A percentile compares a stretch with the other conserved stretches of the same genome.
These are phyloP conservation scores for Grammomys dolichurus DNA, from an alignment of 2,113 vertebrate genomes.

Conservation along the genomic window DNA sequence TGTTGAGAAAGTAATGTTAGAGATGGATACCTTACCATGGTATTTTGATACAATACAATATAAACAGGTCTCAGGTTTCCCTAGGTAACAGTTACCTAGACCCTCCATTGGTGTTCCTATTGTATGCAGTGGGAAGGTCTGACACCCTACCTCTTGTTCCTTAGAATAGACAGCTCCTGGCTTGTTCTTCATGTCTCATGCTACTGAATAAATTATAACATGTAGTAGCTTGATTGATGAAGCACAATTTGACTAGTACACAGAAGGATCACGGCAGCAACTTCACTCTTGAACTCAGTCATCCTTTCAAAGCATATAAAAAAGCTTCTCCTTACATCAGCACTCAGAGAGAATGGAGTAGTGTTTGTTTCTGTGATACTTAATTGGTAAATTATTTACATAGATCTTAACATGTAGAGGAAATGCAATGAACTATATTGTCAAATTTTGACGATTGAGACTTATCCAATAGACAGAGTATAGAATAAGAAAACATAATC, in stretches of 20 bases:
- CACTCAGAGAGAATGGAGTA: not conserved
- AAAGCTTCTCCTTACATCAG: not conserved
- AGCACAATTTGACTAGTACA: not conserved
- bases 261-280: too few species aligned
- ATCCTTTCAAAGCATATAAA: not conserved
- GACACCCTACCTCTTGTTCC: rapidly evolving
- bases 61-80: not conserved
- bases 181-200: not conserved
- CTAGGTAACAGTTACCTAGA: not conserved
- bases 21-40: too few species aligned
- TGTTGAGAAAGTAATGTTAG: not conserved
- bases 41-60: not conserved
- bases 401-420: not conserved
- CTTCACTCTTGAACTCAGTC: not conserved
- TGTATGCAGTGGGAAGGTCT: not conserved
- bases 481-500: not conserved
- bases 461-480: not conserved
- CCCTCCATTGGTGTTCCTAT: not conserved
- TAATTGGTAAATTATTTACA: not conserved
- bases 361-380: not conserved
- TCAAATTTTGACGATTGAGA: not conserved
- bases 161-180: not conserved
- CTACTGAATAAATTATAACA: not conserved
- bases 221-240: not conserved
- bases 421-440: not conserved